Evolutionary conservation across 2,113 vertebrate genomes (phyloP).

Genomic region (Siniperca chuatsi): DNA sequence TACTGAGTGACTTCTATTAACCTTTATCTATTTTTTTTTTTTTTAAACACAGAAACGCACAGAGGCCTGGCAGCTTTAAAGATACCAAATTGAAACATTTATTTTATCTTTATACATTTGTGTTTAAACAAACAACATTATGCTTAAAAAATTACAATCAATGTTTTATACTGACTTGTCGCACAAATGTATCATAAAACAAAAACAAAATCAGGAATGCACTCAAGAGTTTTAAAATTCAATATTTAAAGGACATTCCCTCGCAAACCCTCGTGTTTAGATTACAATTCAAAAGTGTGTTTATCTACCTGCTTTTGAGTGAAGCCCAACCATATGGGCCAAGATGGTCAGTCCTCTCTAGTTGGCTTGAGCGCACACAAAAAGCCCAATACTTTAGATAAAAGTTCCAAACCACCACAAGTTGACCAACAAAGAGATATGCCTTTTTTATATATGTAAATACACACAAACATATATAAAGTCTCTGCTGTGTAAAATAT

Average conservation of each 20-base stretch:
- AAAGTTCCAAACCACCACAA: conserved; percentile 80
- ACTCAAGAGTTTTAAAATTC: conserved; percentile 78
- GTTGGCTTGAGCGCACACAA: conserved; percentile 69
- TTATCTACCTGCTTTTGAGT: conserved; percentile 51
- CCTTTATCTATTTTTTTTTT: background rate
- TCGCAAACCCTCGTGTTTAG: conserved; percentile 56
- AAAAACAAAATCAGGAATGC: conserved; percentile 74
- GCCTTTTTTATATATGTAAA: conserved; percentile 69
- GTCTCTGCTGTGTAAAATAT: conserved; percentile 85
- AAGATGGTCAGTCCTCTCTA: conserved; percentile 61
- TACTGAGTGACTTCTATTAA: background rate
- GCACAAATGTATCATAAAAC: conserved; percentile 76
- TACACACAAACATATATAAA: conserved; percentile 67
- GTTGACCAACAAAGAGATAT: conserved; percentile 80
- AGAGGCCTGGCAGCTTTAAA: conserved; percentile 40
- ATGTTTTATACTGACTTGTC: conserved; percentile 75
- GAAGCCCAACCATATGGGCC: conserved; percentile 44
- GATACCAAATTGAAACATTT: conserved; percentile 79
- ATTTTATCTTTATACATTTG: conserved; percentile 74
- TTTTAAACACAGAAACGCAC: background rate
- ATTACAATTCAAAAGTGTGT: conserved; percentile 64
- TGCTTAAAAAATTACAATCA: conserved; percentile 80
- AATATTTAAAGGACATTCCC: conserved; percentile 69
- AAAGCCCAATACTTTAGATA: conserved; percentile 75
- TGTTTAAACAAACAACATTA: conserved; percentile 76